Conservation (phyloP, 2,113 vertebrate species). For the Fulmarus glacialis region DNA sequence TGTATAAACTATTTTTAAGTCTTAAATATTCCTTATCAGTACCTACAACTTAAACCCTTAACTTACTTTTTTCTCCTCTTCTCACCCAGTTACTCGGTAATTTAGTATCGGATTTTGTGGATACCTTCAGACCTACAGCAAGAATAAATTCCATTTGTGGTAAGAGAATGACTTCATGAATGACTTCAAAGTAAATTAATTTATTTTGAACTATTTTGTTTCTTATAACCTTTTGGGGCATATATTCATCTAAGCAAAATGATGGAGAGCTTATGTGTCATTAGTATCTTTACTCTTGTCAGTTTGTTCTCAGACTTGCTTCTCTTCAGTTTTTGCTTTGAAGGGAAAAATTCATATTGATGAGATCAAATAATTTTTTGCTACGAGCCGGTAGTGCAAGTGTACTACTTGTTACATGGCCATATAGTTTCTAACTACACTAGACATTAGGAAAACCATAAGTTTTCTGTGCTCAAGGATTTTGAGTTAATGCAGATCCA, state of each 20-base stretch:
- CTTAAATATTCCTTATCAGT: neutral
- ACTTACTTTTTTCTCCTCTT: neutral
- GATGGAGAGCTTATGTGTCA: neutral
- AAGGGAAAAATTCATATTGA: neutral
- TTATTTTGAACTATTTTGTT: neutral
- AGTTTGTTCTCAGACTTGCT: neutral
- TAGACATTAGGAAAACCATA: neutral
- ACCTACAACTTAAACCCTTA: neutral
- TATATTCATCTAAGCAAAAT: neutral
- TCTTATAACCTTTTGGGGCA: neutral
- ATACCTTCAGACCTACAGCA: conserved; percentile 97
- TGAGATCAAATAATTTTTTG: neutral
- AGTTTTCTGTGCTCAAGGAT: neutral
- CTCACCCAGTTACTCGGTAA: conserved; percentile 89
- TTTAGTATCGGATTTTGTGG: conserved; percentile 96
- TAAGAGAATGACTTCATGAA: conserved; percentile 71
- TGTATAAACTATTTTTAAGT: neutral
- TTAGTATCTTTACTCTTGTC: neutral
- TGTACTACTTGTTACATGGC: neutral
- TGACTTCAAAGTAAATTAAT: neutral
- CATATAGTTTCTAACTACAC: neutral
- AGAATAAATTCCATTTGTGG: conserved; percentile 99
- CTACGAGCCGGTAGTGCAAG: neutral
- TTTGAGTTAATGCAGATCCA: neutral
- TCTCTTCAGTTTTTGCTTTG: neutral